phyloP scores from a whole-genome alignment of 2,113 vertebrate genomes.

The Oceanodroma tethys region DNA sequence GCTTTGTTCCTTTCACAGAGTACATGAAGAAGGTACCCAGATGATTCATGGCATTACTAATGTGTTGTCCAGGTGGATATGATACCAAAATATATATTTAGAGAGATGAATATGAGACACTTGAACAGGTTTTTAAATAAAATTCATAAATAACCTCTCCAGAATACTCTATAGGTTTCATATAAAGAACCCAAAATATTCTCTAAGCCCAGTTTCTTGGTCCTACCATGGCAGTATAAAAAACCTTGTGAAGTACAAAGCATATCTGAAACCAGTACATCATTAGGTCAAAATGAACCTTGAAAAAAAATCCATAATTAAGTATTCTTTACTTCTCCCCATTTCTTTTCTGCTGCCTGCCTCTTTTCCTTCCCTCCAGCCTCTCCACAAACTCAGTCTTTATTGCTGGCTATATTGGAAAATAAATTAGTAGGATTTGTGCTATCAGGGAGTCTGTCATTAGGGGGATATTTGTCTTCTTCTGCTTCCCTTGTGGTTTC shows the following conservation, averaged over 20 bases:
- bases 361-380: neutral
- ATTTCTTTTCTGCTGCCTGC: neutral
- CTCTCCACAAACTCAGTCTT: neutral
- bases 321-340: neutral
- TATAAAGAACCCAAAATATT: neutral
- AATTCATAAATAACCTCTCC: neutral
- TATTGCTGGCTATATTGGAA: neutral
- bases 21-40: accelerated
- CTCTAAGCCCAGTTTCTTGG: neutral
- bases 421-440: slow-evolving; percentile 62
- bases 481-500: slow-evolving; percentile 47
- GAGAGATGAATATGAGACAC: neutral
- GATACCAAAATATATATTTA: neutral
- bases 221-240: neutral
- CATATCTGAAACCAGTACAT: neutral
- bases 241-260: accelerated
- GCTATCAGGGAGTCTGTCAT: slow-evolving; percentile 59
- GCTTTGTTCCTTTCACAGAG: neutral
- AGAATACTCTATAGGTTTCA: neutral
- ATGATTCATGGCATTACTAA: neutral
- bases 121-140: neutral
- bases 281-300: neutral
- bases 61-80: neutral
- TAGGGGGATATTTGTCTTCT: slow-evolving; percentile 55
- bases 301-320: neutral